Base-by-base conservation (phyloP, 2,888 invertebrate species). In the Acholoe squamosa region DNA sequence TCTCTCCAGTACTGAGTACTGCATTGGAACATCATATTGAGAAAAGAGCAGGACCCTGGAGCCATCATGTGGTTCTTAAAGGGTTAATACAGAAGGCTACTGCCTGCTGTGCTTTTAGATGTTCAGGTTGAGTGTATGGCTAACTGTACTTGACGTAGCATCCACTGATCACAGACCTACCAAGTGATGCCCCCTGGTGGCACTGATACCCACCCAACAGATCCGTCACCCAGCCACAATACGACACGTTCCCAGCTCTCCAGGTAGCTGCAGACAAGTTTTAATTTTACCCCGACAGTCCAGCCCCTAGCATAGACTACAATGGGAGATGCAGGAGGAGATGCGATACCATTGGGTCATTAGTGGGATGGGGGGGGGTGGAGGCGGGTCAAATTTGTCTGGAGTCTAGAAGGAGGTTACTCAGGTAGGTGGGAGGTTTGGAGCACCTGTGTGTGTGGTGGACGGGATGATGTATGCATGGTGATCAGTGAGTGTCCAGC, bases 71-170 rank as follows among this genome's bases (percentile, higher is more conserved):
- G n/a, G n/a, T n/a, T n/a, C n/a, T n/a, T n/a, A n/a, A n/a, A n/a
- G n/a, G 54, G 10, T 54, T 54, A 14, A 54, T 54, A 54, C 54
- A 14, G 10, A 14, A 14, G 19, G 12, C 54, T 54, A 54, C 54
- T 54, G 54, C 54, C 54, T 19, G 19, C 54, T 14, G 54, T 19
- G 54, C 19, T 19, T 10, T 19, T 54, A 54, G 54, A 19, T 54
- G 54, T 10, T 54, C 19, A 54, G 54, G 54, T 19, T 19, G 61
- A 14, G 22, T n/a, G 61, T 61, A 19, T 7, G 61, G 61, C 61
- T 61, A 61, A 61, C 61, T n/a, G 61, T 61, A 61, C 61, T 61
- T 61, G 61, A 61, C 61, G 61, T 19, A 61, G 61, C n/a, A n/a
- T 0, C 7, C 61, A 61, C 61, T n/a, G 61, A 61, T 61, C 61